These are phyloP conservation scores for Antedon mediterranea DNA, from an alignment of 53 echinoderm and acorn worm genomes.

Conservation along the genomic window DNA sequence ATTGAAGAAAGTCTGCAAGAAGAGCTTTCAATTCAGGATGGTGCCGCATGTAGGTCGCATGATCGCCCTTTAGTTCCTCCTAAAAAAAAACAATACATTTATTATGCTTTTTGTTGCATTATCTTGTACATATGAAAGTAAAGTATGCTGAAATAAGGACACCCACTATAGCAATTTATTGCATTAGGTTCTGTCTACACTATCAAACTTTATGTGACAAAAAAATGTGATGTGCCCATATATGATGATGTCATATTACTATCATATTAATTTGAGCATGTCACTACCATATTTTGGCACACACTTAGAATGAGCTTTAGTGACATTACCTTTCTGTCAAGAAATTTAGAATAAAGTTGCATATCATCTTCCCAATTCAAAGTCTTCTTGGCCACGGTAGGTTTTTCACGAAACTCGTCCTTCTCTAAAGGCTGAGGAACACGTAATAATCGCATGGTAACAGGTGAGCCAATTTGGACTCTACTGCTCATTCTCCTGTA, in stretches of 20 bases:
- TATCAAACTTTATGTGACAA: no score
- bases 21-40: slow-evolving; percentile 96
- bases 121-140: no score
- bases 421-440: slow-evolving; percentile 39
- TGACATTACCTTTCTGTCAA: slow-evolving; percentile 69
- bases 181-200: no score
- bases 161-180: no score
- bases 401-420: slow-evolving; percentile 40
- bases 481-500: slow-evolving; percentile 41
- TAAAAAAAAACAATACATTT: slow-evolving; percentile 6
- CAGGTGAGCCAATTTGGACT: slow-evolving; percentile 91
- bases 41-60: slow-evolving; percentile 91
- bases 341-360: slow-evolving; percentile 97
- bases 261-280: no score
- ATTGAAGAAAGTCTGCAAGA: slow-evolving; percentile 92
- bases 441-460: slow-evolving; percentile 75
- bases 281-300: no score
- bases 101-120: no score
- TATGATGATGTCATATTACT: no score
- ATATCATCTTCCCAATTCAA: slow-evolving; percentile 98
- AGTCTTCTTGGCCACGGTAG: slow-evolving; percentile 55
- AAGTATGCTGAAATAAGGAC: no score
- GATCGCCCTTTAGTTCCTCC: slow-evolving; percentile 97
- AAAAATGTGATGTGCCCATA: no score
- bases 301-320: no score